phyloP scores from a whole-genome alignment of 1,140 invertebrate species.

The Calosoma granatense region DNA sequence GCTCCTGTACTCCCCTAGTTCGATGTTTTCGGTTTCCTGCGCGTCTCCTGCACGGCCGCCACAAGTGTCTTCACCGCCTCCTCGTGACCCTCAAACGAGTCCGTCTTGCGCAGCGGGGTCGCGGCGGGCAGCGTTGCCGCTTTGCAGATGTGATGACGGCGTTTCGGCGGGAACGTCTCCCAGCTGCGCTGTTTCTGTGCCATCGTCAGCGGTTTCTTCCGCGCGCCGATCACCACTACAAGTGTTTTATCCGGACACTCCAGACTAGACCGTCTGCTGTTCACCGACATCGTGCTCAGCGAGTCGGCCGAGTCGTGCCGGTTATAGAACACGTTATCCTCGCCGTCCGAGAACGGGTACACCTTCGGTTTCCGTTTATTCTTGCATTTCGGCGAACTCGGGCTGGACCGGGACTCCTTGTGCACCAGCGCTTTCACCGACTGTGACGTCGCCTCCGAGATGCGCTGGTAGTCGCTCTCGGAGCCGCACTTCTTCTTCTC shows the following conservation, averaged over 20 bases:
- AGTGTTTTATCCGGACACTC: conserved; percentile 32
- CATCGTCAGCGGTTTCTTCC: conserved; percentile 36
- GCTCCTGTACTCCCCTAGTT: not conserved
- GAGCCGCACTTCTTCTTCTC: conserved; percentile 21
- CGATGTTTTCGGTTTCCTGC: conserved; percentile 33
- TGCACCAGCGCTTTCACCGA: conserved; percentile 43
- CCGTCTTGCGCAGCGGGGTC: conserved; percentile 45
- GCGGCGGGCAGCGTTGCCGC: conserved; percentile 13
- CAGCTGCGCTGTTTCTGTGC: conserved; percentile 53
- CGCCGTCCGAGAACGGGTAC: conserved; percentile 50
- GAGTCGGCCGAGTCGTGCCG: conserved; percentile 32
- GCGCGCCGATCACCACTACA: conserved; percentile 33
- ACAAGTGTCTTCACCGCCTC: conserved; percentile 60
- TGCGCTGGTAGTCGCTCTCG: conserved; percentile 52
- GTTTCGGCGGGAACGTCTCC: conserved; percentile 54
- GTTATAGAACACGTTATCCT: conserved; percentile 46
- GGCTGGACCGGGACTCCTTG: conserved; percentile 26
- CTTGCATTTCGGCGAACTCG: conserved; percentile 30
- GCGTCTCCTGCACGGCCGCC: conserved; percentile 57
- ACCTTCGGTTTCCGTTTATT: conserved; percentile 36
- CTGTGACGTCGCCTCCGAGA: conserved; percentile 43
- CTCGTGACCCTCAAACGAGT: conserved; percentile 61
- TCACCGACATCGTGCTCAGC: conserved; percentile 26
- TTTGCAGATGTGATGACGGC: conserved; percentile 20
- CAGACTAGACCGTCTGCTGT: conserved; percentile 39